Percentiles rank a stretch among this genome's conserved stretches.
These are phyloP conservation scores for Myotis myotis DNA, from an alignment of 2,797 vertebrate species.

Conservation along the genomic window DNA sequence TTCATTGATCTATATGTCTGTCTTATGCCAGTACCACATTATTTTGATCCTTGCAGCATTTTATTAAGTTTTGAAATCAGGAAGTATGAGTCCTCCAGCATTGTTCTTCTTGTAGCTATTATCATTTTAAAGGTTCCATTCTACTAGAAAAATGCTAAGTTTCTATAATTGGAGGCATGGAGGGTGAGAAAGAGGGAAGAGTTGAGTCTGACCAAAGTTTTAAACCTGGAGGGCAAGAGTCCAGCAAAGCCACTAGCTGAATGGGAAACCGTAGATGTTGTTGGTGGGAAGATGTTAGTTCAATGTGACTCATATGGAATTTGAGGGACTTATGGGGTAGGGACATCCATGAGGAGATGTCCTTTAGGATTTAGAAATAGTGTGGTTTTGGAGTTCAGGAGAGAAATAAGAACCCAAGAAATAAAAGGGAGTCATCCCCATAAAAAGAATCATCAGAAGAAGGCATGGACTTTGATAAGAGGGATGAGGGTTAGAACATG, in stretches of 20 bases:
- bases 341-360: background rate
- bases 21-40: background rate
- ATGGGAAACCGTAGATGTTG: background rate
- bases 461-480: background rate
- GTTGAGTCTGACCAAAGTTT: background rate
- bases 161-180: background rate
- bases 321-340: background rate
- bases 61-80: background rate
- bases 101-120: background rate
- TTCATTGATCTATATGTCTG: background rate
- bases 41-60: background rate
- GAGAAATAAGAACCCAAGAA: background rate
- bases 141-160: background rate
- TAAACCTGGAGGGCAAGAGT: background rate
- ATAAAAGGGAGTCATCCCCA: background rate
- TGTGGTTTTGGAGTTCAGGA: background rate
- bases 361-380: background rate
- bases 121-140: background rate
- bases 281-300: background rate
- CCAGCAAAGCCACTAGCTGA: background rate
- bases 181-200: background rate
- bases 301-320: background rate
- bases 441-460: background rate
- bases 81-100: background rate
- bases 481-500: background rate